Base-by-base conservation (phyloP, 1,140 invertebrate species). In the Drosophila miranda region DNA sequence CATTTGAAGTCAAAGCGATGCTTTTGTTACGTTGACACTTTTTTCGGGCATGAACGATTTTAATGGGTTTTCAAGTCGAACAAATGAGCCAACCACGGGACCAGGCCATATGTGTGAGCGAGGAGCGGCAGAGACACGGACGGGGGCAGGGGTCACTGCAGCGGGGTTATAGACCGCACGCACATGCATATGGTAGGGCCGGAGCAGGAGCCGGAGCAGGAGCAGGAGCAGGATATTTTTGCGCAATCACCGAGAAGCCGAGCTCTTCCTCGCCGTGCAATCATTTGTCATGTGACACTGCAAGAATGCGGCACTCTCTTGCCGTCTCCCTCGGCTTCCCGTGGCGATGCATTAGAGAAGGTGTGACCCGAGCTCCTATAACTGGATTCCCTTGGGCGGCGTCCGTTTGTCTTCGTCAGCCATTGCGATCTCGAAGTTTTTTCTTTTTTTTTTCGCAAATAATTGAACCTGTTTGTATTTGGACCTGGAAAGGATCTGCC, bases 21-120 rank as follows among this genome's bases (percentile, higher is more conserved):
- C 89, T 90, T 90, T 90, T 90, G 89, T 90, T 90, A 80, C 80
- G 89, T 90, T 90, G 89, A 90, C 89, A 90, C 89, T 90, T 90
- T 90, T 89, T 90, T 90, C 80, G 88, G 88, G 88, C 87, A 88
- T 88, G 88, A 90, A 89, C 83, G 82, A 76, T 78, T 89, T 87
- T 87, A 86, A 86, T 86, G 82, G 82, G 82, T 78, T 77, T 86
- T 60, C 82, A 38, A 73, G 50, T 42, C 64, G 81, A 82, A 86
- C 82, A 86, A 86, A 86, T 86, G 81, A 87, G 82, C 82, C 79
- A 78, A 46, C 51, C 51, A 67, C 59, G 41, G 72, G 70, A 52
- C 50, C 41, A 34, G 58, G 58, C 69, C 60, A 66, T 74, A 62
- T 81, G 55, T 81, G 73, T 64, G 59, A 71, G 75, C 62, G 60